These are phyloP conservation scores for Lucifuga dentata DNA, from an alignment of 2,113 vertebrate genomes.

Conservation along the genomic window DNA sequence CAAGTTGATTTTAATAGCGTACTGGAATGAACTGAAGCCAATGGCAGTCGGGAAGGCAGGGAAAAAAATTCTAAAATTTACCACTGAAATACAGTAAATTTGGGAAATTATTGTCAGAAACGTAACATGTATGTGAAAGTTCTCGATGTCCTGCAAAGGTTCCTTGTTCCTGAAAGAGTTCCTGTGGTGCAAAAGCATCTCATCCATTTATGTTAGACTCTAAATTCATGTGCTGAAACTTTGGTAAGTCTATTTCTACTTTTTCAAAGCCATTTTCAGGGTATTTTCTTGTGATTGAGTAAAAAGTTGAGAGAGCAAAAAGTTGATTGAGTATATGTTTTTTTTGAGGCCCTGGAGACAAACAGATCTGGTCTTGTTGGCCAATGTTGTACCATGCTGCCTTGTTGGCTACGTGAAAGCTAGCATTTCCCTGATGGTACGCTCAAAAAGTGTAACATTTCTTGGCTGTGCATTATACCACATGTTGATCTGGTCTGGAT, in stretches of 20 bases:
- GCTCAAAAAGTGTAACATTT: conserved; percentile 7
- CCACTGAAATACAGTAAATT: no score
- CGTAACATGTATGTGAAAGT: no score
- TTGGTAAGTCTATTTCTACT: neutral
- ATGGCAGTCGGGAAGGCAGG: no score
- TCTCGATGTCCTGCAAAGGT: no score
- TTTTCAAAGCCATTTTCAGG: neutral
- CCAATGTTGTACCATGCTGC: neutral
- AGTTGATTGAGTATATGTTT: neutral
- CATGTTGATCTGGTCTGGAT: conserved; percentile 24
- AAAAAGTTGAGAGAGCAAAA: neutral
- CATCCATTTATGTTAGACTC: no score
- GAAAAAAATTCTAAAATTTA: no score
- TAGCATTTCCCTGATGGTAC: neutral
- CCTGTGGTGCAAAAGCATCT: no score
- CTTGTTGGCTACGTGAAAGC: neutral
- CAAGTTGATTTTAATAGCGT: no score
- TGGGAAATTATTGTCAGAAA: no score
- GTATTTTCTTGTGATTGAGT: neutral
- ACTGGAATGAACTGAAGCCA: no score
- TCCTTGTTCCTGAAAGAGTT: no score
- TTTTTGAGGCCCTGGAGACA: neutral
- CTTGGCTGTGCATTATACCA: neutral
- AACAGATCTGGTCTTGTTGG: neutral
- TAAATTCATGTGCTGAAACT: no score